Evolutionary conservation across 2,113 vertebrate species (phyloP), one percentile per base, ranked within the genome.

Genomic region (Cygnus atratus): DNA sequence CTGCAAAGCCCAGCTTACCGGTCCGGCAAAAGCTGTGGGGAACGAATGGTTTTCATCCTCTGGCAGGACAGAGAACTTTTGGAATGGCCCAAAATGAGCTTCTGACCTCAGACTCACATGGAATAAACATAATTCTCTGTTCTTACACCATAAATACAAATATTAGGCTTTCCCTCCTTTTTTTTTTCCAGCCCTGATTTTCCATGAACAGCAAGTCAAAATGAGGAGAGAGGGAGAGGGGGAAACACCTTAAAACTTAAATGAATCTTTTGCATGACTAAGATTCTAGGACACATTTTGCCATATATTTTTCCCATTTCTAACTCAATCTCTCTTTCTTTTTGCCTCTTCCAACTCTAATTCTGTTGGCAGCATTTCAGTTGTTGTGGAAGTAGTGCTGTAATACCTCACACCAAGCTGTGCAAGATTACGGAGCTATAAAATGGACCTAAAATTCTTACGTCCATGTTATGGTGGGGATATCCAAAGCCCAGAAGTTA

Each of bases 401-500:
- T 29, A 88, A 80, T 59, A 88, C 57, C 80, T 67, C 88, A 71
- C 68, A 84, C 41, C 65, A 84, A 52, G 14, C 3, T 18, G n/a
- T 67, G 65, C 73, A 86, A 88, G 86, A 88, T 80, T n/a, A 79
- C 1, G 0, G 68, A 92, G 67, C 33, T 93, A 90, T 86, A 80
- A 41, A 70, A 39, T 0, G 4, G 37, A 67, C 76, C 76, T 55
- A 43, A 77, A 90, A 83, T 80, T 92, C 84, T 73, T 61, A 72
- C 1, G 4, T 25, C 59, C 52, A 9, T 39, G 78, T 88, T 74
- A 90, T 28, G 55, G 55, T 0, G 0, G 35, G 76, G 83, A 84
- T 67, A 90, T 24, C 50, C 75, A 76, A 80, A 92, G 16, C 28
- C 59, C 72, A 46, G 15, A 86, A 52, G 66, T 95, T 85, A 58